Evolutionary conservation across 1,140 invertebrate species (phyloP).

Genomic region (Trialeurodes vaporariorum): DNA sequence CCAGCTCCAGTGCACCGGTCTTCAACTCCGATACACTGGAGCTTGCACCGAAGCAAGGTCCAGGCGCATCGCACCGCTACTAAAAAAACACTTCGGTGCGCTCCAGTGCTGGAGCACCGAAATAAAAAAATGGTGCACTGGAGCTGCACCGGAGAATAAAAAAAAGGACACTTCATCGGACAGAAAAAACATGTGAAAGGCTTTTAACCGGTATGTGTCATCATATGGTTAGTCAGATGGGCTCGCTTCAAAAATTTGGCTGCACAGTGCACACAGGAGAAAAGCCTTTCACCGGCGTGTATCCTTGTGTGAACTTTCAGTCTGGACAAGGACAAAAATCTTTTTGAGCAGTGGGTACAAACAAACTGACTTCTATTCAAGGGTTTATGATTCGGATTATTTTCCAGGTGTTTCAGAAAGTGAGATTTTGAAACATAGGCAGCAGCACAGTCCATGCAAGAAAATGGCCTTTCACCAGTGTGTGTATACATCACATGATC

Average conservation of each 20-base stretch:
- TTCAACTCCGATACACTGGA: too few species aligned
- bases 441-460: background rate
- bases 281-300: background rate
- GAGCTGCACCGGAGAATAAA: too few species aligned
- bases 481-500: too few species aligned
- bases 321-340: background rate
- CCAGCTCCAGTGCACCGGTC: too few species aligned
- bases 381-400: background rate
- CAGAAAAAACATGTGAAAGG: background rate
- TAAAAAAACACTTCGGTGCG: too few species aligned
- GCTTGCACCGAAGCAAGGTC: too few species aligned
- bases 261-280: background rate
- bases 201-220: background rate
- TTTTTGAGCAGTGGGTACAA: background rate
- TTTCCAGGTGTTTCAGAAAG: background rate
- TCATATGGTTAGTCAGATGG: background rate
- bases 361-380: background rate
- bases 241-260: background rate
- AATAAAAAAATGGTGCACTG: too few species aligned
- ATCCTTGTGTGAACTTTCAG: background rate
- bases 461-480: background rate
- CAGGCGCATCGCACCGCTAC: too few species aligned
- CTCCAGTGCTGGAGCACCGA: too few species aligned
- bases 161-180: background rate
- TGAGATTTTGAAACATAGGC: background rate